phyloP scores from a whole-genome alignment of 2,797 vertebrate species.

The Triplophysa yarkandensis region DNA sequence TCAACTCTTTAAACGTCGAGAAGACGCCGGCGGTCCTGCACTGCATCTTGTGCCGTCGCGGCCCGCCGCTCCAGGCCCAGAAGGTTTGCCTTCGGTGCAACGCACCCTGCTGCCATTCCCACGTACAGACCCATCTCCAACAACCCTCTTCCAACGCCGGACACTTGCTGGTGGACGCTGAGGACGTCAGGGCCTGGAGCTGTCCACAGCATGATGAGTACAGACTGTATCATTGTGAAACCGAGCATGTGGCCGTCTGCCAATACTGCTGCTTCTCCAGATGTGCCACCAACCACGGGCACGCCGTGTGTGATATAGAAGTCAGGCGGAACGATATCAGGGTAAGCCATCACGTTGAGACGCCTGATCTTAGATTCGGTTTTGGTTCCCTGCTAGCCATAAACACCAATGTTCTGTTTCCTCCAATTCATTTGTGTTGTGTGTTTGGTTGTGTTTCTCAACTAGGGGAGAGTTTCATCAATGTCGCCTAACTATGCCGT shows the following conservation, averaged over 20 bases:
- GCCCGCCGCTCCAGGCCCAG: slow-evolving; percentile 91
- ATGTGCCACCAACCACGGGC: slow-evolving; percentile 93
- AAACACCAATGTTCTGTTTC: background rate
- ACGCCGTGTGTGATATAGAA: slow-evolving; percentile 96
- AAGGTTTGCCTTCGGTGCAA: slow-evolving; percentile 98
- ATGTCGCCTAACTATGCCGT: slow-evolving; percentile 66
- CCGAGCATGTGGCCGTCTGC: slow-evolving; percentile 97
- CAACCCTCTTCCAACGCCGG: slow-evolving; percentile 96
- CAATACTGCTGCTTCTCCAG: slow-evolving; percentile 99
- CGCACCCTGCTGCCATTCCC: slow-evolving; percentile 97
- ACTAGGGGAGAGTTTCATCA: slow-evolving; percentile 46
- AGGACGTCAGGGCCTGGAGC: slow-evolving; percentile 96
- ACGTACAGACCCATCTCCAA: slow-evolving; percentile 98
- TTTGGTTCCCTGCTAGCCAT: background rate
- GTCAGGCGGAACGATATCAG: slow-evolving; percentile 95
- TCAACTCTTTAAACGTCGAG: slow-evolving; percentile 90
- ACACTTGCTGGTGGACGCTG: slow-evolving; percentile 96
- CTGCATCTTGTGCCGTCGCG: slow-evolving; percentile 96
- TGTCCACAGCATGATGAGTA: slow-evolving; percentile 99
- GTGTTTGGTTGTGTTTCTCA: background rate
- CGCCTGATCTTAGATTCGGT: background rate
- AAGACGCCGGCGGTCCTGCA: slow-evolving; percentile 83
- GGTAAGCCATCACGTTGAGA: slow-evolving; percentile 75
- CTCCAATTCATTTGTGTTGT: background rate
- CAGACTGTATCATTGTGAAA: slow-evolving; percentile 97